Percentiles rank a stretch among this genome's conserved stretches.
phyloP scores from a whole-genome alignment of 37 sponge, comb jelly and placozoan species.

The Eunapius fragilis region DNA sequence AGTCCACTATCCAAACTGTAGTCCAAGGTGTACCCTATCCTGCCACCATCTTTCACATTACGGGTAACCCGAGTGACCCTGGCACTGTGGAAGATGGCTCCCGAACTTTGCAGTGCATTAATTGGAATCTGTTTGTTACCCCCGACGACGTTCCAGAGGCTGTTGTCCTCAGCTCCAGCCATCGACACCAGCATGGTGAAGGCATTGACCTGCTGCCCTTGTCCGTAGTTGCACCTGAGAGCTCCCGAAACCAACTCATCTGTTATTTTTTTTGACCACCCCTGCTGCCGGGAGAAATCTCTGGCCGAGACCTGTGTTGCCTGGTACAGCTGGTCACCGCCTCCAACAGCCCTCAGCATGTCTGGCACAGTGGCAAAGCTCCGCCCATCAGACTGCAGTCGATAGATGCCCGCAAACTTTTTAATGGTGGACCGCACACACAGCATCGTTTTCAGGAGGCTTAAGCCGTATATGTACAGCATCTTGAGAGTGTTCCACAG shows the following conservation, averaged over 20 bases:
- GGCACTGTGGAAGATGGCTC: conserved; percentile 45
- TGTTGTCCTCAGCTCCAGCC: conserved; percentile 73
- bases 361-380: conserved; percentile 73
- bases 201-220: conserved; percentile 49
- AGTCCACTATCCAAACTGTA: not conserved
- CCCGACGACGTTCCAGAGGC: conserved; percentile 78
- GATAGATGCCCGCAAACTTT: conserved; percentile 72
- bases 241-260: conserved; percentile 78
- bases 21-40: conserved; percentile 12
- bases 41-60: conserved; percentile 3
- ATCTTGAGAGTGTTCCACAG: conserved; percentile 41
- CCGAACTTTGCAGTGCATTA: conserved; percentile 58
- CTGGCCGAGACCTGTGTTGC: conserved; percentile 59
- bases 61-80: conserved; percentile 52
- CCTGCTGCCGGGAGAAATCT: conserved; percentile 33
- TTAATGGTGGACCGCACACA: conserved; percentile 41
- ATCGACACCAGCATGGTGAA: conserved; percentile 76
- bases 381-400: conserved; percentile 57
- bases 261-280: conserved; percentile 35
- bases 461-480: conserved; percentile 71
- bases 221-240: conserved; percentile 77
- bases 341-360: conserved; percentile 84
- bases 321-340: conserved; percentile 23
- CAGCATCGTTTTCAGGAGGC: conserved; percentile 39
- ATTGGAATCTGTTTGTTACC: conserved; percentile 77